These are phyloP conservation scores for Apodemus sylvaticus DNA, from an alignment of 2,113 vertebrate genomes.

Conservation along the genomic window DNA sequence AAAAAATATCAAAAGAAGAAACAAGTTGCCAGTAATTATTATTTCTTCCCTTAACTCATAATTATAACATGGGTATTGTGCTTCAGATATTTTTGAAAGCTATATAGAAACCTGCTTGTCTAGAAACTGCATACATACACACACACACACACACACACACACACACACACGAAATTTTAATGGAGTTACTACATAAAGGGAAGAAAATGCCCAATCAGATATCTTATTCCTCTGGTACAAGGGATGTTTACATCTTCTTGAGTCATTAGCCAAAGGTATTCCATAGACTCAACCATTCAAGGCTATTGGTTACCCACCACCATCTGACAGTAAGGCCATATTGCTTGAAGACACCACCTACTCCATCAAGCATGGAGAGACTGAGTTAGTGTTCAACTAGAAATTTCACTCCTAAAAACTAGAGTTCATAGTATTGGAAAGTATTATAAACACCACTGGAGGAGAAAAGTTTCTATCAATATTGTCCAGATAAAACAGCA, in stretches of 20 bases:
- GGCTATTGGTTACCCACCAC: not conserved
- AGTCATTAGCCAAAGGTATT: not conserved
- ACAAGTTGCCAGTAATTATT: not conserved
- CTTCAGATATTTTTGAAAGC: not conserved
- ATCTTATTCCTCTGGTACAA: not conserved
- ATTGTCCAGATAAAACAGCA: not conserved
- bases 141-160: too few relatives aligned
- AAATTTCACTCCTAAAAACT: not conserved
- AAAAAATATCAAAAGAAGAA: not conserved
- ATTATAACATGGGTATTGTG: not conserved
- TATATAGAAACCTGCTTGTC: not conserved
- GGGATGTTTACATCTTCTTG: not conserved
- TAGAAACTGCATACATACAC: not conserved
- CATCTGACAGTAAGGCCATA: not conserved
- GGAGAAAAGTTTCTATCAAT: not conserved
- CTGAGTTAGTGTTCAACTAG: not conserved
- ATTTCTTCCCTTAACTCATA: not conserved
- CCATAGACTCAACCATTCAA: not conserved
- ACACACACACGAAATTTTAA: not conserved
- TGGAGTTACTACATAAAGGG: not conserved
- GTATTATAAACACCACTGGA: not conserved
- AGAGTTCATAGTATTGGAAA: not conserved
- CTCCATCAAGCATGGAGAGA: not conserved
- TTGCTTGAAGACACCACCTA: not conserved
- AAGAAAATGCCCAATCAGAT: not conserved